Percentiles rank a stretch among this genome's conserved stretches.
These are phyloP conservation scores for Bettongia penicillata DNA, from an alignment of 2,113 vertebrate species.

Conservation along the genomic window DNA sequence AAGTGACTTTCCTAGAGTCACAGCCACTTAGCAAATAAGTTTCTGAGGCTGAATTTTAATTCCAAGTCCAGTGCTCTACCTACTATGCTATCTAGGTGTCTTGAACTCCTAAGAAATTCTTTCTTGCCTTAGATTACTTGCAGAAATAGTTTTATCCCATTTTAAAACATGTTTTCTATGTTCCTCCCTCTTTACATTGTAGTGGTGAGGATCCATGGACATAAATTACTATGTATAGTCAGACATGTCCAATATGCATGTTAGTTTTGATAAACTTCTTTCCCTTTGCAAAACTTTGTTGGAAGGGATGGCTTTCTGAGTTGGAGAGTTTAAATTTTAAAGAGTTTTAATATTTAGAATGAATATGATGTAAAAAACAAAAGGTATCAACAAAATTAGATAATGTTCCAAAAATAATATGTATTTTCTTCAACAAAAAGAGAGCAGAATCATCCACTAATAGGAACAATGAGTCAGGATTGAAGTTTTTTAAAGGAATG, in stretches of 20 bases:
- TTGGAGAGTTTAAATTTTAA: background rate
- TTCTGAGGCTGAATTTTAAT: background rate
- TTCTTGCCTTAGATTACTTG: background rate
- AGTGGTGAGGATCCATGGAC: background rate
- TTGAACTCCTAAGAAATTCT: background rate
- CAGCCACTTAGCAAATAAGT: background rate
- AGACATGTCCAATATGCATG: background rate
- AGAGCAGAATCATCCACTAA: conserved; percentile 7
- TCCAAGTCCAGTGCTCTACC: background rate
- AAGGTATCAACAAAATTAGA: background rate
- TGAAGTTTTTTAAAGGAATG: background rate
- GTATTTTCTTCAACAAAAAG: background rate
- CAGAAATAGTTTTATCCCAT: background rate
- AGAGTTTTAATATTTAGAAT: background rate
- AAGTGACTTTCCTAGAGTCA: background rate
- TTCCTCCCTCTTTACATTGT: background rate
- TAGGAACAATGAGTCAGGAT: background rate
- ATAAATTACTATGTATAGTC: background rate
- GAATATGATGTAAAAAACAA: background rate
- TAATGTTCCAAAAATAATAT: background rate
- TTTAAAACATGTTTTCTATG: background rate
- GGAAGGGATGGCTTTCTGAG: background rate
- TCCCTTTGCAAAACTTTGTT: background rate
- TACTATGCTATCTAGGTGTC: background rate
- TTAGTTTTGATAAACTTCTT: background rate